Evolutionary conservation across 2,797 vertebrate genomes (phyloP).

Genomic region (Cryptoprocta ferox): DNA sequence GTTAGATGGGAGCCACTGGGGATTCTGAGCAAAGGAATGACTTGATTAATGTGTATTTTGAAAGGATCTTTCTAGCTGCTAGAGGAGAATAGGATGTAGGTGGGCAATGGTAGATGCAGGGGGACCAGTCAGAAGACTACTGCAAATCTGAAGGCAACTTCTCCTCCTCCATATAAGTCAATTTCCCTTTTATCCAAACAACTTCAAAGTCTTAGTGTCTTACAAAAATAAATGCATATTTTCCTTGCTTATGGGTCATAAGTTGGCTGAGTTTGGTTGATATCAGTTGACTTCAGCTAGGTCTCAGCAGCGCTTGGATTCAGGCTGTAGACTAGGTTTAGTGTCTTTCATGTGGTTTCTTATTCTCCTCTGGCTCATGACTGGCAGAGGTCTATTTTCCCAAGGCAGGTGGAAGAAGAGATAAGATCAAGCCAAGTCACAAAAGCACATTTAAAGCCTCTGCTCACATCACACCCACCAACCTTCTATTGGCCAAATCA

Average conservation of each 20-base stretch:
- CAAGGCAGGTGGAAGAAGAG: background rate
- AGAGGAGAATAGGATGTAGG: background rate
- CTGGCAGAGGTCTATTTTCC: background rate
- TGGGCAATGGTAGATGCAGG: background rate
- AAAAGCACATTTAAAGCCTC: background rate
- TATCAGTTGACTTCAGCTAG: background rate
- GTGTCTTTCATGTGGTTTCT: background rate
- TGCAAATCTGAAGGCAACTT: background rate
- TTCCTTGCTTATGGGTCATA: background rate
- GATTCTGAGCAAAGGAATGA: background rate
- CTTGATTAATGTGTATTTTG: background rate
- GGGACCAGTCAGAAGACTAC: background rate
- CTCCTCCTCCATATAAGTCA: background rate
- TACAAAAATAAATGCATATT: background rate
- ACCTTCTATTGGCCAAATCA: background rate
- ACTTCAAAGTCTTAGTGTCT: background rate
- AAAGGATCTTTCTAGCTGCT: background rate
- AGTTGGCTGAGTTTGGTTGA: constrained; percentile 7
- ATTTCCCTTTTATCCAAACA: background rate
- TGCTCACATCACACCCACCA: background rate
- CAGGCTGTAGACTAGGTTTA: background rate
- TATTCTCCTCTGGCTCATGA: background rate
- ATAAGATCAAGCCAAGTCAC: background rate
- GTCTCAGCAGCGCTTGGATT: background rate
- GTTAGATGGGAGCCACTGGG: background rate